phyloP scores from a whole-genome alignment of 2,113 vertebrate genomes.

The Gnathonemus echidnorhynchus region DNA sequence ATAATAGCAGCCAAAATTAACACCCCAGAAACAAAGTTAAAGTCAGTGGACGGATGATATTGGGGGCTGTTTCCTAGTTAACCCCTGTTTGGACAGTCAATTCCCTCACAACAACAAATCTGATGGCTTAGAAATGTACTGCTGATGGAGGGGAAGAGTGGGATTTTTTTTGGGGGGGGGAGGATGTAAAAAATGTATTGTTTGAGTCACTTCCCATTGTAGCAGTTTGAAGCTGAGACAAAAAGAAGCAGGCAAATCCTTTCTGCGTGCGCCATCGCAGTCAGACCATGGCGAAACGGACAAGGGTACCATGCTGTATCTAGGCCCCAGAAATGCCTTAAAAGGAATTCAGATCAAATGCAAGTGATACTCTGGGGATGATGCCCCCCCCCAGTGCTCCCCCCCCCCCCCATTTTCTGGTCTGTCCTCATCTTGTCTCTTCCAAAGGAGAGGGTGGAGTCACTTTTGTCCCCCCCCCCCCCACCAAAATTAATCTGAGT shows the following conservation, averaged over 20 bases:
- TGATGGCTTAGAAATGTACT: constrained; percentile 22
- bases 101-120: constrained; percentile 23
- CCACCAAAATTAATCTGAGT: constrained; percentile 39
- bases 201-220: constrained; percentile 15
- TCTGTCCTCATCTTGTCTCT: constrained; percentile 50
- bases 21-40: constrained; percentile 1
- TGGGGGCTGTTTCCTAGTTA: constrained; percentile 10
- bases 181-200: constrained; percentile 14
- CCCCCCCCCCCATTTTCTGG: constrained; percentile 23
- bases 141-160: not conserved
- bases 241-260: constrained; percentile 17
- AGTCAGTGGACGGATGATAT: constrained; percentile 5
- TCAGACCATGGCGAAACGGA: constrained; percentile 10
- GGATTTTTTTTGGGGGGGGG: not conserved
- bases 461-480: constrained; percentile 36
- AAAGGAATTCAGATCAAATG: constrained; percentile 51
- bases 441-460: constrained; percentile 48
- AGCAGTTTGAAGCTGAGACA: constrained; percentile 18
- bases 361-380: constrained; percentile 33
- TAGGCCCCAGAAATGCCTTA: constrained; percentile 35
- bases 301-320: constrained; percentile 32
- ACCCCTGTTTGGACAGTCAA: constrained; percentile 21
- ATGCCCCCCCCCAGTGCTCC: constrained; percentile 19
- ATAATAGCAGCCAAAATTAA: constrained; percentile 15
- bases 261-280: constrained; percentile 12